Percentiles rank a stretch among this genome's conserved stretches.
Conservation (phyloP, 2,113 vertebrate genomes). For the Tylochromis polylepis region DNA sequence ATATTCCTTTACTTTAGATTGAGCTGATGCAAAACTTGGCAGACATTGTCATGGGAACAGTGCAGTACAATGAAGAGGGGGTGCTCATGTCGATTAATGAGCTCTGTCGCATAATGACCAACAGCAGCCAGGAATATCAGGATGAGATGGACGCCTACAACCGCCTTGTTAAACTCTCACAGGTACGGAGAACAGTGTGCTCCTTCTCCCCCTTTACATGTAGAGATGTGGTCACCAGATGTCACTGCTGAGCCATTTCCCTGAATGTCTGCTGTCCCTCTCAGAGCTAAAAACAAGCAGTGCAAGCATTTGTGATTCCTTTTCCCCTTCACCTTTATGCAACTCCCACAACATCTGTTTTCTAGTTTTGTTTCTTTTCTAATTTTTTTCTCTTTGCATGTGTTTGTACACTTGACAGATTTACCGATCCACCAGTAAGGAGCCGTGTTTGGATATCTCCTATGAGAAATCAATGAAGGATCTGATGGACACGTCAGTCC, state of each 20-base stretch:
- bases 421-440: constrained; percentile 41
- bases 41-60: constrained; percentile 73
- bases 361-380: neutral
- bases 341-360: neutral
- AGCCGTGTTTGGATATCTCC: constrained; percentile 72
- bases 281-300: neutral
- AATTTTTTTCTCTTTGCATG: neutral
- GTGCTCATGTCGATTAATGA: constrained; percentile 53
- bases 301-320: neutral
- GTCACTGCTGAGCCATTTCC: constrained; percentile 9
- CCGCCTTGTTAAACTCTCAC: constrained; percentile 55
- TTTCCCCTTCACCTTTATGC: neutral
- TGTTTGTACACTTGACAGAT: constrained; percentile 43
- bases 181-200: constrained; percentile 43
- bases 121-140: neutral
- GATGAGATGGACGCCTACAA: constrained; percentile 31
- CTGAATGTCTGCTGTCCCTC: neutral
- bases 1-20: neutral
- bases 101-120: constrained; percentile 74
- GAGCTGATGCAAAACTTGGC: constrained; percentile 76
- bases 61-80: constrained; percentile 80
- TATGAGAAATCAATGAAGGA: constrained; percentile 53
- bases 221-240: constrained; percentile 21
- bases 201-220: neutral
- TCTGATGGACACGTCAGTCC: constrained; percentile 59